phyloP scores from a whole-genome alignment of 2,888 invertebrate genomes.

The Dorcus hopei region DNA sequence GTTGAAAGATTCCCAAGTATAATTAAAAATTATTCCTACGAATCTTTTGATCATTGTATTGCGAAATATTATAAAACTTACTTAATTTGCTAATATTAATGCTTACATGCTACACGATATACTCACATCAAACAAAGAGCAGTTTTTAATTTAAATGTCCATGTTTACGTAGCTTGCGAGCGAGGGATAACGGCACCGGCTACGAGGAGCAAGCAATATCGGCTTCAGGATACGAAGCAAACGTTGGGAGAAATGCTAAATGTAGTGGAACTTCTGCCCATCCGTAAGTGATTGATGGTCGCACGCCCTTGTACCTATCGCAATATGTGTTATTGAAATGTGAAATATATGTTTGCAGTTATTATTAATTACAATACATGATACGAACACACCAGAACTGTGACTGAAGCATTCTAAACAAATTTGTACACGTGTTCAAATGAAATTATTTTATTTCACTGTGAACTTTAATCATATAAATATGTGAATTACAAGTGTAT shows the following conservation, averaged over 20 bases:
- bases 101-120: too few relatives aligned
- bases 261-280: conserved; percentile 51
- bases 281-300: conserved; percentile 51
- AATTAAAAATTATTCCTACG: too few relatives aligned
- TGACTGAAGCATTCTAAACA: background rate
- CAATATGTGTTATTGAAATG: conserved; percentile 50
- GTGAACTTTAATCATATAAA: too few relatives aligned
- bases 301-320: conserved; percentile 48
- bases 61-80: too few relatives aligned
- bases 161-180: background rate
- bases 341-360: conserved; percentile 34
- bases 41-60: too few relatives aligned
- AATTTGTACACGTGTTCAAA: background rate
- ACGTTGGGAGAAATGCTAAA: conserved; percentile 43
- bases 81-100: too few relatives aligned
- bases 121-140: too few relatives aligned
- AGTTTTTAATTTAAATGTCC: conserved; percentile 2
- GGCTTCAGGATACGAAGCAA: conserved; percentile 31
- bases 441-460: background rate
- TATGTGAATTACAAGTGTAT: too few relatives aligned
- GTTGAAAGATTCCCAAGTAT: too few relatives aligned
- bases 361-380: conserved; percentile 16
- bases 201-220: conserved; percentile 19
- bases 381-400: background rate
- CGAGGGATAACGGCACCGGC: conserved; percentile 6